Evolutionary conservation across 2,113 vertebrate species (phyloP), one percentile per base, ranked within the genome.

Genomic region (Podarcis raffonei): DNA sequence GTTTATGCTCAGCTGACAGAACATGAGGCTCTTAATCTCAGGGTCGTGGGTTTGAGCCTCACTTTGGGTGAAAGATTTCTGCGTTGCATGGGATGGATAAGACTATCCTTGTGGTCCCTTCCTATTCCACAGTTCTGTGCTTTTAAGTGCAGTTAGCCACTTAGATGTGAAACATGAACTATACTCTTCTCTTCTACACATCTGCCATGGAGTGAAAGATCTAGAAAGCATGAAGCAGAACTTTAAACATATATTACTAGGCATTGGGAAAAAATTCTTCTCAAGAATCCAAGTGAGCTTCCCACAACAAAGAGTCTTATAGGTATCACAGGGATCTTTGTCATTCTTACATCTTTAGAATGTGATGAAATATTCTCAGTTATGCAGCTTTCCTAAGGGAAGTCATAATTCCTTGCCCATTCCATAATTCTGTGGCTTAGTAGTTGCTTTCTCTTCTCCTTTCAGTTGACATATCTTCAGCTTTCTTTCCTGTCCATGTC

Each of bases 401-500:
- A 66, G 30, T 88, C 59, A 35, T 68, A 77, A 76, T 68, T 68
- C 62, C 81, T 39, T 77, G 74, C 18, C 20, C 22, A 27, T 59
- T 75, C 83, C 83, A 83, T 83, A 68, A 83, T 69, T 83, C 15
- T 65, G 68, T 71, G 66, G 42, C 69, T 89, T 84, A 37, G 62
- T 69, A 23, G 74, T 66, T 57, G 42, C 12, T 37, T 78, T 37
- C 65, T 22, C 42, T 77, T 37, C 69, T 65, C 16, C 81, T 68
- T 32, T 22, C 42, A 77, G 74, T 77, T 23, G 15, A 15, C 62
- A 30, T 88, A 48, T 53, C 81, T 83, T 69, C 48, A 69, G 65
- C 42, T n/a, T 84, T 77, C 87, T 53, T 89, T 84, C 81, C 74
- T 78, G n/a, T 59, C 86, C 78, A 72, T 74, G 78, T 32, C 87